phyloP scores from a whole-genome alignment of 2,888 invertebrate genomes.

The Metallyticus violacea region DNA sequence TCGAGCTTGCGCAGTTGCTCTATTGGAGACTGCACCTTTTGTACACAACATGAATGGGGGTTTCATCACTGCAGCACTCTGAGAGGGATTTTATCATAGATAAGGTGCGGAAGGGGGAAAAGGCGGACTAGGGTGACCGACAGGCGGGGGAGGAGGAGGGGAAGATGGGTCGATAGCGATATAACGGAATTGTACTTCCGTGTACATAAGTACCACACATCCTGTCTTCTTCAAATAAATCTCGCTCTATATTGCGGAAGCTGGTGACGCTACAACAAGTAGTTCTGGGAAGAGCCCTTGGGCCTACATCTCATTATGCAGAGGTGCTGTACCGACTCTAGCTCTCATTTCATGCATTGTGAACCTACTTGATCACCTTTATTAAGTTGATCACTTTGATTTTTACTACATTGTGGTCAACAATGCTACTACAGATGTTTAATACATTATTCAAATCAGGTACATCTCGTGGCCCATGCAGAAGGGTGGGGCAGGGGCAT shows the following conservation, averaged over 20 bases:
- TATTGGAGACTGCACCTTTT: not conserved
- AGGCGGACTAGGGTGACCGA: not conserved
- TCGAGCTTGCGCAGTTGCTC: not conserved
- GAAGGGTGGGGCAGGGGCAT: no score
- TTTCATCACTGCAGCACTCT: not conserved
- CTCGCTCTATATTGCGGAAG: not conserved
- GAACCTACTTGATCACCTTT: no score
- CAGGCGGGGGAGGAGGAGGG: not conserved
- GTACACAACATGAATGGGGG: not conserved
- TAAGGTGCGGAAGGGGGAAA: not conserved
- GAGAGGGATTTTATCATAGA: not conserved
- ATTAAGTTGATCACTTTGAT: no score
- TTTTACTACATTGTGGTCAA: no score
- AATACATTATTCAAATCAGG: no score
- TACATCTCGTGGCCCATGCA: no score
- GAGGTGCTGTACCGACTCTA: no score
- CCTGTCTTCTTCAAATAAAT: not conserved
- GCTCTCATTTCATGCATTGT: no score
- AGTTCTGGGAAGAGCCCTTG: not conserved
- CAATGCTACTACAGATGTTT: no score
- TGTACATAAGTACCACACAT: not conserved
- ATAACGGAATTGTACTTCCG: not conserved
- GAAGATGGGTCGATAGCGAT: not conserved
- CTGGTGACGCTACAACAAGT: not conserved
- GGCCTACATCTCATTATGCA: not conserved